Conservation (phyloP, 2,113 vertebrate species). For the Glaucomys volans region DNA sequence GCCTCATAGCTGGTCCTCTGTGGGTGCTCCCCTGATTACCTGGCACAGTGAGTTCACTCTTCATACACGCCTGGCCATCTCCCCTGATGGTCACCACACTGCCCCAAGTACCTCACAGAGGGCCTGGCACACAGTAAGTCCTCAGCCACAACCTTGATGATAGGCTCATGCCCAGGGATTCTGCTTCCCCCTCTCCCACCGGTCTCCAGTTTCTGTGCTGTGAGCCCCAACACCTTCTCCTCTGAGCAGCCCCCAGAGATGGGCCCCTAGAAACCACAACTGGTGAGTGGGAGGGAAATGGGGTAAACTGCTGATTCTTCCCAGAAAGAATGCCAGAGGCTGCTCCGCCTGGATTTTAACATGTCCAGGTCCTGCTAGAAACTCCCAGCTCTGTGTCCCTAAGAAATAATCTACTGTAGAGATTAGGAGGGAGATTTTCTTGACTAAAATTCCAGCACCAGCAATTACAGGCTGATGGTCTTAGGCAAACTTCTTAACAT, state of each 20-base stretch:
- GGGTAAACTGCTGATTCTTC: not conserved
- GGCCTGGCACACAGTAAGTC: not conserved
- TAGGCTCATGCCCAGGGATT: not conserved
- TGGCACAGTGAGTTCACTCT: not conserved
- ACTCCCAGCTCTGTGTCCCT: not conserved
- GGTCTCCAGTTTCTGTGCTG: not conserved
- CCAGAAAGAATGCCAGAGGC: not conserved
- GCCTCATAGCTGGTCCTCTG: not conserved
- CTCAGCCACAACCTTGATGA: not conserved
- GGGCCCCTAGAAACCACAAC: not conserved
- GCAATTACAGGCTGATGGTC: not conserved
- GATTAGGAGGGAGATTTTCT: not conserved
- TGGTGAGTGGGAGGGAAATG: accelerated
- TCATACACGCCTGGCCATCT: not conserved
- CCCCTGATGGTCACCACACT: too few species aligned
- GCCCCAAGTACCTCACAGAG: not conserved
- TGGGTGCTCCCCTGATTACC: not conserved
- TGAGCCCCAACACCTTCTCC: not conserved
- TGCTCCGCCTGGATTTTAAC: not conserved
- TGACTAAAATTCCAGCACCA: not conserved
- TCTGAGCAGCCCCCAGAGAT: not conserved
- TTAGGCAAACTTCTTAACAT: not conserved
- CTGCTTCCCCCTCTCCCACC: not conserved
- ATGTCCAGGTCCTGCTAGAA: not conserved
- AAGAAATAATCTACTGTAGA: too few species aligned